These are phyloP conservation scores for Atherinosoma microstoma DNA, from an alignment of 2,797 vertebrate genomes.

Conservation along the genomic window DNA sequence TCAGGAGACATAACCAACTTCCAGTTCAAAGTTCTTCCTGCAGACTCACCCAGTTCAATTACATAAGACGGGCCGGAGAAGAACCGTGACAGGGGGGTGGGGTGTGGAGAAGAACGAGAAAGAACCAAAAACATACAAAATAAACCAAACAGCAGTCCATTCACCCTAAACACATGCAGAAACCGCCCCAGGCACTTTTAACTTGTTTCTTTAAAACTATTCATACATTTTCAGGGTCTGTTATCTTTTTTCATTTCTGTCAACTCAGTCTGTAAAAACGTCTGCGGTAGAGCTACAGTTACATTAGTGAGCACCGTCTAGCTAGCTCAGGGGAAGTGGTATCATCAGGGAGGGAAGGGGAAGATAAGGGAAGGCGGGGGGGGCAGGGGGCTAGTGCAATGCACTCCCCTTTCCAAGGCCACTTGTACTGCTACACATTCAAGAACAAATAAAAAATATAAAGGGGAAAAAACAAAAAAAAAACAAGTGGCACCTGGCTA, in stretches of 20 bases:
- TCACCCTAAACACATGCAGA: slow-evolving; percentile 79
- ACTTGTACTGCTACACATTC: slow-evolving; percentile 84
- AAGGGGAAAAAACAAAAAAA: slow-evolving; percentile 22
- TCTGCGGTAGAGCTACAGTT: slow-evolving; percentile 77
- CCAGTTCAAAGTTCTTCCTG: slow-evolving; percentile 85
- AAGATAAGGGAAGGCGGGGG: neutral
- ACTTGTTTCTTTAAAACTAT: slow-evolving; percentile 64
- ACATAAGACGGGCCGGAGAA: slow-evolving; percentile 69
- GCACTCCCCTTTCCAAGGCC: slow-evolving; percentile 80
- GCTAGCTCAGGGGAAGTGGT: slow-evolving; percentile 78
- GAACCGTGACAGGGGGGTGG: slow-evolving; percentile 49
- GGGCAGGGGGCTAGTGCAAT: slow-evolving; percentile 67
- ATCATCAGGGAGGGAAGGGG: slow-evolving; percentile 40
- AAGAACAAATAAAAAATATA: slow-evolving; percentile 55
- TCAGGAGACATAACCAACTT: slow-evolving; percentile 65
- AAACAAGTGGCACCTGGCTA: slow-evolving; percentile 80
- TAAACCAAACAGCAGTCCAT: slow-evolving; percentile 80
- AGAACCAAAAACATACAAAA: slow-evolving; percentile 34
- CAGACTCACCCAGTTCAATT: slow-evolving; percentile 79
- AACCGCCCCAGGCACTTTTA: slow-evolving; percentile 78
- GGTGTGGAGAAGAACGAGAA: slow-evolving; percentile 50
- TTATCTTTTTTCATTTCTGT: slow-evolving; percentile 42
- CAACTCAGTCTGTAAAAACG: slow-evolving; percentile 76
- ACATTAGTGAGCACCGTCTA: slow-evolving; percentile 79
- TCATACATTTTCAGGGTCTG: slow-evolving; percentile 77